phyloP scores from a whole-genome alignment of 64 coral and sea anemone species.

The Dendronephthya gigantea region DNA sequence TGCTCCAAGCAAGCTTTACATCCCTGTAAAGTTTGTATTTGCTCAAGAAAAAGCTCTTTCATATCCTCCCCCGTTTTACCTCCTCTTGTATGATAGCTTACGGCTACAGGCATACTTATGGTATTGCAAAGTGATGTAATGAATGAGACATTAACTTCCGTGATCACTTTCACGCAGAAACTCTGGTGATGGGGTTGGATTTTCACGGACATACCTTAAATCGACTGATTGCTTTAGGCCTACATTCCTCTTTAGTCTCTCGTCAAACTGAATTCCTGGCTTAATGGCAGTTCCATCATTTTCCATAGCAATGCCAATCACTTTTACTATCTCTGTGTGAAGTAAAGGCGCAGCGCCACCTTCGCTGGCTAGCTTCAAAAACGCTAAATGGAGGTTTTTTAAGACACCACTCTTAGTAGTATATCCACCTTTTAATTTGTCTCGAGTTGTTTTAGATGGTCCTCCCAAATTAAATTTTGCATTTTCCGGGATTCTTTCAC shows the following conservation, averaged over 20 bases:
- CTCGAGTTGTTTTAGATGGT: conserved; percentile 32
- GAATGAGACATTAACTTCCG: conserved; percentile 13
- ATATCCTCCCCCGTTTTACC: conserved; percentile 5
- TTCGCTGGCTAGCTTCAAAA: too few relatives aligned
- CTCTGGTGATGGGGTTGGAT: neutral
- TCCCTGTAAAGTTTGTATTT: neutral
- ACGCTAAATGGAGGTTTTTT: too few relatives aligned
- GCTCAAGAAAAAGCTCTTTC: neutral
- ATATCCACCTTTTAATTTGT: conserved; percentile 28
- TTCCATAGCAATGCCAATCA: too few relatives aligned
- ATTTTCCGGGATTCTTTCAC: conserved; percentile 28
- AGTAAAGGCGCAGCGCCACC: too few relatives aligned
- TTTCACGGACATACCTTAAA: conserved; percentile 18
- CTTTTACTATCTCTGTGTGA: too few relatives aligned
- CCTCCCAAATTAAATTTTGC: conserved; percentile 34
- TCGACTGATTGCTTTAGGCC: neutral
- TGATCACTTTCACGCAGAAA: neutral
- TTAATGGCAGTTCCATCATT: too few relatives aligned
- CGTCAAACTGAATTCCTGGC: neutral
- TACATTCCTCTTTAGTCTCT: conserved; percentile 5
- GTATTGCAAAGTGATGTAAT: neutral
- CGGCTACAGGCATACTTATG: conserved; percentile 1
- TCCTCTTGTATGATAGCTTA: neutral
- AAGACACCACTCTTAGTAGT: conserved; percentile 10
- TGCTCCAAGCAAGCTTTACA: conserved; percentile 19